phyloP scores from a whole-genome alignment of 2,797 vertebrate species.

The Mycteria americana region DNA sequence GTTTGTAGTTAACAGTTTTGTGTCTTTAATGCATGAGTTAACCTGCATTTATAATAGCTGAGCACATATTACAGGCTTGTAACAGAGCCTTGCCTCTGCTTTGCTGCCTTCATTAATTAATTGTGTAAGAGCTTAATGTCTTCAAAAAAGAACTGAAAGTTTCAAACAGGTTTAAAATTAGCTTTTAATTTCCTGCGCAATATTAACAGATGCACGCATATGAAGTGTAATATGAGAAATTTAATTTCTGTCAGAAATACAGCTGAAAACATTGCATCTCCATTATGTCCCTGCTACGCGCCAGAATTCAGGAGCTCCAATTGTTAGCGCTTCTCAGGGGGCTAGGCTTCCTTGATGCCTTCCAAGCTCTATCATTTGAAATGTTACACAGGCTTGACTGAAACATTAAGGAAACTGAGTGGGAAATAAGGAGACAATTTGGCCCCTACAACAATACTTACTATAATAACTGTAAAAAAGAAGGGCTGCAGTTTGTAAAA shows the following conservation, averaged over 20 bases:
- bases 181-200: background rate
- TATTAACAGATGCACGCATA: background rate
- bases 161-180: background rate
- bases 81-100: background rate
- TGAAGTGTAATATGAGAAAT: background rate
- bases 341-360: background rate
- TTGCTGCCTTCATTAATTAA: background rate
- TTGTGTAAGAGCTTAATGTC: background rate
- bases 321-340: background rate
- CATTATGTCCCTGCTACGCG: accelerated
- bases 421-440: background rate
- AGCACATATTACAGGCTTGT: background rate
- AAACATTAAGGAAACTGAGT: background rate
- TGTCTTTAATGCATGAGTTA: background rate
- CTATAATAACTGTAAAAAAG: background rate
- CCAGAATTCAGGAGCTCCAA: background rate
- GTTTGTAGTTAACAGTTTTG: background rate
- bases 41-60: background rate
- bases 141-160: background rate
- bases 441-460: background rate
- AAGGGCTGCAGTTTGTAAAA: background rate
- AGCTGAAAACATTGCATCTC: background rate
- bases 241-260: background rate
- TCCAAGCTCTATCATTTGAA: background rate
- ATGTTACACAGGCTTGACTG: background rate